Evolutionary conservation across 2,888 invertebrate species (phyloP), one percentile per base, ranked within the genome.

Genomic region (Sinodicranocentrus sp.): DNA sequence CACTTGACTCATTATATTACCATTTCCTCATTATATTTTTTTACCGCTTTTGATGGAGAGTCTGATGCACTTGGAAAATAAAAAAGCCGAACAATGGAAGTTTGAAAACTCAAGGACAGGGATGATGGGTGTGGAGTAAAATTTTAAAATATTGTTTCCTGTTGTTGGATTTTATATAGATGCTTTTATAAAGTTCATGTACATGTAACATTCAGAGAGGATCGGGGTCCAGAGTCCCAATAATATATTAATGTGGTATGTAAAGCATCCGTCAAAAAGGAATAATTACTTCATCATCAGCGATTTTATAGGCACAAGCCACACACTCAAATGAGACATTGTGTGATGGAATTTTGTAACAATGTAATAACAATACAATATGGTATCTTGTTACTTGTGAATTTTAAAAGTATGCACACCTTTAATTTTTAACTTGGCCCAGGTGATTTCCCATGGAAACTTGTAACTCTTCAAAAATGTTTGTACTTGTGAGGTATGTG

Each of bases 121-220:
- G 17, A 13, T 59, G 77, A 13, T 59, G 77, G 77, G 77, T 23
- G 76, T 68, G 68, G 39, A 68, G 0, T 39, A 26, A 25, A 43
- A n/a, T n/a, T 57, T 65, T 65, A 76, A 76, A 76, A 65, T 76
- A 77, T 77, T 68, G 23, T 59, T 77, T 77, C 77, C 77, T 33
- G 77, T 68, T 15, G 48, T 33, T 33, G 33, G 33, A 33, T 33
- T 6, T 33, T 33, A 33, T 33, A 10, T 33, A 33, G 10, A 33
- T 33, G 33, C 33, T n/a, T n/a, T n/a, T n/a, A 33, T 33, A 33
- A 33, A 6, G 33, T n/a, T n/a, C 33, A 33, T 33, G 33, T n/a
- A n/a, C n/a, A 33, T 33, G 10, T 6, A 33, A 33, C 33, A 33
- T n/a, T n/a, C n/a, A n/a, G n/a, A n/a, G n/a, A 33, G 33, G 5